phyloP scores from a whole-genome alignment of 2,113 vertebrate genomes.

The Poeciliopsis occidentalis region DNA sequence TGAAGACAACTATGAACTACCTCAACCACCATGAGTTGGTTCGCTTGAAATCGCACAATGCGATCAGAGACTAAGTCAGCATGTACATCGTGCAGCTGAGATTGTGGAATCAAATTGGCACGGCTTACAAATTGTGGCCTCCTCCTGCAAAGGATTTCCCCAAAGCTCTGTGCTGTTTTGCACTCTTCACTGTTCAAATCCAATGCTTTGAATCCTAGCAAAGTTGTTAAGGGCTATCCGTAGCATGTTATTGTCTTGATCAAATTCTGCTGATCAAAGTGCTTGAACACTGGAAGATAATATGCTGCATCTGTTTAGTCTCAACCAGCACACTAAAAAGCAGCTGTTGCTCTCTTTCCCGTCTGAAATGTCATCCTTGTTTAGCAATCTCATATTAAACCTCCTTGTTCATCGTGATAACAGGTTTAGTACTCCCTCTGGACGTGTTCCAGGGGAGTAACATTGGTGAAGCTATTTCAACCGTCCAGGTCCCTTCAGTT shows the following conservation, averaged over 20 bases:
- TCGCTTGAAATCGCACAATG: no score
- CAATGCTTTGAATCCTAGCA: neutral
- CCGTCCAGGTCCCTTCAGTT: no score
- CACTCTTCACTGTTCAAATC: neutral
- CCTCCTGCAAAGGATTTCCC: neutral
- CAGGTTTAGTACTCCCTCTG: neutral
- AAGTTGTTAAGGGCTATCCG: no score
- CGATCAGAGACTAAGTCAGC: no score
- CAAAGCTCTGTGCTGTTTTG: no score
- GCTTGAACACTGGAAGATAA: neutral
- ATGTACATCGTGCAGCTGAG: no score
- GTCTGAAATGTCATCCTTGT: no score
- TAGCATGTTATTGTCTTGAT: neutral
- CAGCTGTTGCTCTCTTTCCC: neutral
- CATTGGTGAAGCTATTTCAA: neutral
- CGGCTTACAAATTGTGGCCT: neutral
- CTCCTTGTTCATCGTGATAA: neutral
- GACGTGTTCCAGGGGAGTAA: neutral
- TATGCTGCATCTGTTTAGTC: neutral
- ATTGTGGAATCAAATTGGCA: no score
- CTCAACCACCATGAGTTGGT: no score
- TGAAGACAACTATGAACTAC: no score
- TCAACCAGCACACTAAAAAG: neutral
- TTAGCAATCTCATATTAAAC: no score
- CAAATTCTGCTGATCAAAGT: neutral